A percentile compares a stretch with the other conserved stretches of the same genome.
Evolutionary conservation across 53 echinoderm and acorn worm genomes (phyloP).

Genomic region (Pentamera pediparva): DNA sequence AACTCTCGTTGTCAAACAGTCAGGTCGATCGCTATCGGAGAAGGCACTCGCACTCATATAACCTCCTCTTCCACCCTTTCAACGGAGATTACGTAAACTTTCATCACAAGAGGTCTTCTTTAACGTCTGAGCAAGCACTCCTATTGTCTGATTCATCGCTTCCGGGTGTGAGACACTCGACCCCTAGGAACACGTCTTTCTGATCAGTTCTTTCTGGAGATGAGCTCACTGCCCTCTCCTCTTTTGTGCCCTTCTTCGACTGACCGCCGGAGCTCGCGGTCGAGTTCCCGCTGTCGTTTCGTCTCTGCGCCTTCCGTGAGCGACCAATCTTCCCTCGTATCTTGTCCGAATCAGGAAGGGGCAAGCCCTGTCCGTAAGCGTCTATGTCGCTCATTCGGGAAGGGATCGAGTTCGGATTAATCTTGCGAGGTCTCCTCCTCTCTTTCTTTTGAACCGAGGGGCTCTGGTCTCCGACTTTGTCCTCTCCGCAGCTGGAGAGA

Average conservation of each 20-base stretch:
- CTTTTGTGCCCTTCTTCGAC: neutral
- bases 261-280: neutral
- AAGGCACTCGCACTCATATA: too few relatives aligned
- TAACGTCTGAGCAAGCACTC: neutral
- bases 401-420: slow-evolving; percentile 34
- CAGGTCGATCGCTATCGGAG: too few relatives aligned
- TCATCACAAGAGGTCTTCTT: slow-evolving; percentile 8
- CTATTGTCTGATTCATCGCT: slow-evolving; percentile 4
- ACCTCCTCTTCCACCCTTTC: too few relatives aligned
- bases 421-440: slow-evolving; percentile 33
- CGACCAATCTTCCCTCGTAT: slow-evolving; percentile 43
- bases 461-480: too few relatives aligned
- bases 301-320: slow-evolving; percentile 16
- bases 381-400: slow-evolving; percentile 73
- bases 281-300: slow-evolving; percentile 7
- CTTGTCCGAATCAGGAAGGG: slow-evolving; percentile 35
- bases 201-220: slow-evolving; percentile 10
- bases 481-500: too few relatives aligned
- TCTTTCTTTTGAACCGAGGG: neutral
- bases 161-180: neutral
- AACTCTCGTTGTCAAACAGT: too few relatives aligned
- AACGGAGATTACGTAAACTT: too few relatives aligned
- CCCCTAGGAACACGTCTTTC: slow-evolving; percentile 1
- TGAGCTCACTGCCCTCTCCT: neutral
- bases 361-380: slow-evolving; percentile 75